Conservation (phyloP, 2,113 vertebrate species). For the Rhea pennata region DNA sequence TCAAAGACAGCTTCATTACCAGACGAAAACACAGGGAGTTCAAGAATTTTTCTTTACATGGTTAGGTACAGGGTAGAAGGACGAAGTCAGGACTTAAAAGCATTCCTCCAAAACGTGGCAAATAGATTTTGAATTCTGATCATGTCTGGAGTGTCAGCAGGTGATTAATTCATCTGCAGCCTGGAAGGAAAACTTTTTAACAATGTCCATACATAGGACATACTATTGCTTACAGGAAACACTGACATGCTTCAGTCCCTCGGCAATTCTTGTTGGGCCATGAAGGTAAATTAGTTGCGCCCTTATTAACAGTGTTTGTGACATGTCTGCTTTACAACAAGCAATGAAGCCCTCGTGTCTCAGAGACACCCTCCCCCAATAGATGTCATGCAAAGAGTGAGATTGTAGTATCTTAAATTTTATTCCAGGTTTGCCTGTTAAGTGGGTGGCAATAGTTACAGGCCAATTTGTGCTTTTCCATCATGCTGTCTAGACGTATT, state of each 20-base stretch:
- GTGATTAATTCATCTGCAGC: constrained; percentile 39
- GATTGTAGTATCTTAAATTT: constrained; percentile 42
- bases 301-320: constrained; percentile 11
- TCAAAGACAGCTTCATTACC: constrained; percentile 12
- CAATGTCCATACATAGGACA: not conserved
- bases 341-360: not conserved
- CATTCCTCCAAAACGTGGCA: constrained; percentile 36
- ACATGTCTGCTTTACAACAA: not conserved
- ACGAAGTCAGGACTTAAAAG: constrained; percentile 27
- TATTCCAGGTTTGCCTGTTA: constrained; percentile 50
- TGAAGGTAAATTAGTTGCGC: not conserved
- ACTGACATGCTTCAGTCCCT: constrained; percentile 5
- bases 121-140: constrained; percentile 37
- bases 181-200: constrained; percentile 18
- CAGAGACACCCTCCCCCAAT: not conserved
- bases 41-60: not conserved
- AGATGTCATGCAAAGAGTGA: not conserved
- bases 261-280: constrained; percentile 23
- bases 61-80: not conserved
- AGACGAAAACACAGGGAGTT: not conserved
- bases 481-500: constrained; percentile 43
- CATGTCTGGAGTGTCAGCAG: not conserved
- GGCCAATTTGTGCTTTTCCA: constrained; percentile 57
- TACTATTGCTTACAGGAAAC: not conserved
- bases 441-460: constrained; percentile 44